Evolutionary conservation across 2,113 vertebrate genomes (phyloP), one percentile per base, ranked within the genome.

Genomic region (Geococcyx californianus): DNA sequence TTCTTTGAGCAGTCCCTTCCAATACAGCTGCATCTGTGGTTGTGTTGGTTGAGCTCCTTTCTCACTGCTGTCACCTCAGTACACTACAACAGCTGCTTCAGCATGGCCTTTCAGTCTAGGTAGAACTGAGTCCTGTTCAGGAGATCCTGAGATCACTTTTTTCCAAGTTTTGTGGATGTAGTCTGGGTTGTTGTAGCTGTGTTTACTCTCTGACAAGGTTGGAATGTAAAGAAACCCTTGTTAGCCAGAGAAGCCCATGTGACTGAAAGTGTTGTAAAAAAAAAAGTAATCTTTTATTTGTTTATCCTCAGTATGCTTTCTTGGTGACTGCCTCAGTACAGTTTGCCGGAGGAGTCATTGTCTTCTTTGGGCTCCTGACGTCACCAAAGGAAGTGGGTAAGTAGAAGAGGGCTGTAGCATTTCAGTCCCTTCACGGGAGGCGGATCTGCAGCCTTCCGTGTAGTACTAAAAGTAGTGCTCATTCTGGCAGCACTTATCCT

Each of bases 351-450:
- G 99, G 99, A 62, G 94, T 99, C n/a, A 51, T 99, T 38, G 98
- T 99, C 81, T 99, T 99, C 98, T 99, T 99, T 11, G 99, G 99
- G 58, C 98, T 99, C 29, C 97, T 99, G 84, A 98, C 98, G 1
- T 99, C 99, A 6, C 99, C 99, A 0, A 99, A 99, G 92, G 99
- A 99, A 98, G 98, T 99, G 33, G 99, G 99, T 99, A 96, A 98
- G 99, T 93, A 94, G 55, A 93, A 93, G 66, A 69, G 31, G 3
- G 55, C 45, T 66, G 59, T 58, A 52, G 60, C 51, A 19, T 82
- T 88, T 75, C 45, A 79, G 44, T 91, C 38, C n/a, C 70, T 69
- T 75, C 49, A 16, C 8, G 33, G 51, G 58, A 77, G 74, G 82
- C 58, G 68, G 52, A 55, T 80, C 88, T 90, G 68, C 62, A 79